Evolutionary conservation across 2,888 invertebrate species (phyloP).

Genomic region (Drosophila mimica): DNA sequence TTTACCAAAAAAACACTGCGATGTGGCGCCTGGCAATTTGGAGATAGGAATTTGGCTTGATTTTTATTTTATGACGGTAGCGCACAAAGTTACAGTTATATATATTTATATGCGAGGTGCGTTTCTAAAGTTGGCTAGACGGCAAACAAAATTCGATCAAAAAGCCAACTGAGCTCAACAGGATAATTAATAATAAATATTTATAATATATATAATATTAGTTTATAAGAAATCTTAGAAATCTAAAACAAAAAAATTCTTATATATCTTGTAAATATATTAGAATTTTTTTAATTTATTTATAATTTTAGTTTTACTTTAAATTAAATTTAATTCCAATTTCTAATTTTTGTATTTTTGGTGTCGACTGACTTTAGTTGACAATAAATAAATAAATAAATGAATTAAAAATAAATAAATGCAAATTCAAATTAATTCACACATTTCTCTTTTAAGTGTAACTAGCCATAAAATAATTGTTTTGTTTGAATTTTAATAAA

Average conservation of each 20-base stretch:
- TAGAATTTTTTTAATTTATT: too few relatives aligned
- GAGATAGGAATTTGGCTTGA: slow-evolving; percentile 65
- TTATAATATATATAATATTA: too few relatives aligned
- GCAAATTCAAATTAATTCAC: background rate
- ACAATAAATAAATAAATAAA: too few relatives aligned
- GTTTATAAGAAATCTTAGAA: too few relatives aligned
- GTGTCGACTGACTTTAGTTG: too few relatives aligned
- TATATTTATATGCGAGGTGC: slow-evolving; percentile 12
- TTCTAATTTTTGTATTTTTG: too few relatives aligned
- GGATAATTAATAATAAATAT: background rate
- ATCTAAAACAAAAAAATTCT: too few relatives aligned
- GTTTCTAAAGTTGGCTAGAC: slow-evolving; percentile 8
- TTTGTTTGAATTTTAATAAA: slow-evolving; percentile 6
- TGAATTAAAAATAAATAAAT: too few relatives aligned
- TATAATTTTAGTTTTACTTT: too few relatives aligned
- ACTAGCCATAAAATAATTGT: background rate
- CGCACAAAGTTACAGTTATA: background rate
- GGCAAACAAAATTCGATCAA: background rate
- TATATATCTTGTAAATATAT: too few relatives aligned
- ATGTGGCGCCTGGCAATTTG: slow-evolving; percentile 41
- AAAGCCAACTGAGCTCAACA: background rate
- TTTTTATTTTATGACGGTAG: slow-evolving; percentile 61
- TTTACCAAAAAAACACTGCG: slow-evolving; percentile 21
- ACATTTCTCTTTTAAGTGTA: background rate
- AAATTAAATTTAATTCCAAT: too few relatives aligned